These are phyloP conservation scores for Sclerodermus sp. DNA, from an alignment of 2,888 invertebrate species.

Conservation along the genomic window DNA sequence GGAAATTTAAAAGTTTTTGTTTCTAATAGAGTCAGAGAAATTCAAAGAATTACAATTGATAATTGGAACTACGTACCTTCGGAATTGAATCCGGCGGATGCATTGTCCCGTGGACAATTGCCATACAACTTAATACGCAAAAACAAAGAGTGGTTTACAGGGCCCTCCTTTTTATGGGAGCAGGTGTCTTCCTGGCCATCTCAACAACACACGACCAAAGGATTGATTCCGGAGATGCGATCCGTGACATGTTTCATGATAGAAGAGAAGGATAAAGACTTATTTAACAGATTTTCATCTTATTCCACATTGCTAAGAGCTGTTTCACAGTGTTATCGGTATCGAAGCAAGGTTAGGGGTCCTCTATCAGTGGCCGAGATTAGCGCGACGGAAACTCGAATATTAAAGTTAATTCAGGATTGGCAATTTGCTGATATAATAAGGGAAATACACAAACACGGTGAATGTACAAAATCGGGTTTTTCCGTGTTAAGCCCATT, in stretches of 20 bases:
- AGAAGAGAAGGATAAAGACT: neutral
- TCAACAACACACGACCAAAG: no score
- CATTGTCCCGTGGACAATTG: conserved; percentile 21
- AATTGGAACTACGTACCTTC: conserved; percentile 11
- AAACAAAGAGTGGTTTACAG: conserved; percentile 5
- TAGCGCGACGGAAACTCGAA: neutral
- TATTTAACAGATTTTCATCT: conserved; percentile 1
- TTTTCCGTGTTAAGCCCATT: conserved; percentile 22
- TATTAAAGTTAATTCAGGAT: conserved; percentile 6
- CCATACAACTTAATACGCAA: neutral
- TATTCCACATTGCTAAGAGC: neutral
- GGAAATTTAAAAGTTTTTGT: neutral
- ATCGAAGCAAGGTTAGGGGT: neutral
- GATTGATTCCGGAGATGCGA: neutral
- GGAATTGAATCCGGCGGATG: conserved; percentile 37
- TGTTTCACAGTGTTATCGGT: conserved; percentile 1
- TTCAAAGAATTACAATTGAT: neutral
- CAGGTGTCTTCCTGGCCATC: neutral
- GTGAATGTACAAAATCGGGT: conserved; percentile 6
- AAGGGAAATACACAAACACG: neutral
- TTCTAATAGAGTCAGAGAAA: neutral
- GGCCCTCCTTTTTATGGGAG: conserved; percentile 11
- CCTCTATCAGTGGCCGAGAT: conserved; percentile 4
- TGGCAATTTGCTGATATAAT: conserved; percentile 1
- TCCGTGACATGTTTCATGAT: neutral